Base-by-base conservation (phyloP, 2,888 invertebrate genomes). In the Ashinkailepas kermadecensis region DNA sequence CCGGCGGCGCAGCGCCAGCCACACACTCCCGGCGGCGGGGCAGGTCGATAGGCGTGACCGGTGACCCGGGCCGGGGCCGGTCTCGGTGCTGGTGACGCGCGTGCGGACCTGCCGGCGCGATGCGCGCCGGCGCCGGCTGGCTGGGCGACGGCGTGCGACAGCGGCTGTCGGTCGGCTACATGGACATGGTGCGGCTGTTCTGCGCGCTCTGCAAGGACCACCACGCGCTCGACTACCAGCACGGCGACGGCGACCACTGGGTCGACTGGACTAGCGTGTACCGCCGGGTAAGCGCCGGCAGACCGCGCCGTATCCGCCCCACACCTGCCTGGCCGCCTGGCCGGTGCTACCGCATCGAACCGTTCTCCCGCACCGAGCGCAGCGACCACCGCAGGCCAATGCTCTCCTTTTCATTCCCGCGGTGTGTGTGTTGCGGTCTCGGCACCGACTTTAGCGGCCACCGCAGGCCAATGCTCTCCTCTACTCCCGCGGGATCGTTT, bases 221-320 rank as follows among this genome's bases (percentile, higher is more conserved):
- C 65, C 64, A 80, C 56, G 64, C 15, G 65, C 56, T 67, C 7
- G 64, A 56, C 54, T 80, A 21, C 54, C 64, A 65, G 64, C 64
- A 64, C 80, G 56, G 65, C 6, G 64, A 65, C 64, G 65, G 80
- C 56, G 80, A 67, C 80, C 64, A 54, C 80, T 65, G 64, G 80
- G n/a, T 11, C 62, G 65, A 74, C 74, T 74, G 74, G 74, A 74
- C 74, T 21, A 74, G 21, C 10, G 23, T 74, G 6, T 74, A 74
- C 74, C 74, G 74, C 56, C 18, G 54, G 56, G 74, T 74, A 10
- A 74, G 74, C 56, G 13, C 15, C 12, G 11, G 59, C 39, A 1
- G 39, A 39, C 39, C 39, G 39, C 39, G 39, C 39, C 39, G 39
- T n/a, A n/a, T n/a, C n/a, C n/a, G 39, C 39, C 39, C 39, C n/a